Percentiles rank a stretch among this genome's conserved stretches.
Evolutionary conservation across 2,113 vertebrate species (phyloP).

Genomic region (Zeus faber): DNA sequence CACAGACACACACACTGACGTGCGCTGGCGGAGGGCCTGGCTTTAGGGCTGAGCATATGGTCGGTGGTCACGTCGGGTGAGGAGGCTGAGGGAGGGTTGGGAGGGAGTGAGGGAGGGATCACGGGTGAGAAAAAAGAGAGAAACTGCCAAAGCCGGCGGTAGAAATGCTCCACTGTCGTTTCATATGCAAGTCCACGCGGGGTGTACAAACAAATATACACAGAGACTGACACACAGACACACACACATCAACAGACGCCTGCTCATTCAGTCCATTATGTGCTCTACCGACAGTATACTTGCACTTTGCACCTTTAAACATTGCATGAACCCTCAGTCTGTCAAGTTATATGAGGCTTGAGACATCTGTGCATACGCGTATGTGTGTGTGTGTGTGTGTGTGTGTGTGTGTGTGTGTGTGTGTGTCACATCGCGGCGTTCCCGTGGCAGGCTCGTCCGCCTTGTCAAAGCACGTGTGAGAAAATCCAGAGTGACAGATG

Average conservation of each 20-base stretch:
- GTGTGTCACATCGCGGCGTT: too few species aligned
- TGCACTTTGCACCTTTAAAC: conserved; percentile 43
- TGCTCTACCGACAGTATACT: conserved; percentile 27
- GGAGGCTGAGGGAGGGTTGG: conserved; percentile 18
- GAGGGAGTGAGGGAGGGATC: conserved; percentile 14
- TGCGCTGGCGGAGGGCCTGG: conserved; percentile 32
- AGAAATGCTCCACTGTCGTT: conserved; percentile 53
- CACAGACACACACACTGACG: background rate
- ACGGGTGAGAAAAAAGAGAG: conserved; percentile 19
- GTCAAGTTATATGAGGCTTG: conserved; percentile 49
- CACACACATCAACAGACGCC: too few species aligned
- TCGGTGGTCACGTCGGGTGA: conserved; percentile 33
- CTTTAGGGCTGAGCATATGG: conserved; percentile 60
- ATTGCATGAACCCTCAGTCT: conserved; percentile 34
- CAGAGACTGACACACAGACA: conserved; percentile 16
- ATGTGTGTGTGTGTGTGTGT: conserved; percentile 20
- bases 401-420: conserved; percentile 28
- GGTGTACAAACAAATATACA: background rate
- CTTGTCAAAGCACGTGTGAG: conserved; percentile 55
- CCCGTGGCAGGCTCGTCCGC: conserved; percentile 47
- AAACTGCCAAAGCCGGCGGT: conserved; percentile 48
- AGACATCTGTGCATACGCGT: conserved; percentile 8
- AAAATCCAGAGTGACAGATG: conserved; percentile 72
- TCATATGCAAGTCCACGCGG: conserved; percentile 39
- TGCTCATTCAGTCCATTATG: too few species aligned